These are phyloP conservation scores for Nephrocerus scutellatus DNA, from an alignment of 2,888 invertebrate species.

Conservation along the genomic window DNA sequence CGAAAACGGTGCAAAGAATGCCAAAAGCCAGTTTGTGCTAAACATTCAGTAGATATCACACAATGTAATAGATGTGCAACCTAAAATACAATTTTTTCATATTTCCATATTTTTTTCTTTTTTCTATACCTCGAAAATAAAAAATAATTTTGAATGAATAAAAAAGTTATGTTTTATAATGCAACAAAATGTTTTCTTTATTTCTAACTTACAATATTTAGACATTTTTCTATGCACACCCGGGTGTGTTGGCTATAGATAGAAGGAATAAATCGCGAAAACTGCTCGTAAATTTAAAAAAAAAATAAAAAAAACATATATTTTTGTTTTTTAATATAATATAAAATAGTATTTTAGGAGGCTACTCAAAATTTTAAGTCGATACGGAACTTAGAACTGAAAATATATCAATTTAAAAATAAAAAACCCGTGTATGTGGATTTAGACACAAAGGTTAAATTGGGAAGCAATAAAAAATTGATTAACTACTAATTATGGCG, in stretches of 20 bases:
- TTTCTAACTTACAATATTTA: not conserved
- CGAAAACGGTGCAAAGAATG: conserved; percentile 4
- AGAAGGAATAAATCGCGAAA: not conserved
- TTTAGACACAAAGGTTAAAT: too few species aligned
- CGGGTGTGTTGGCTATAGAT: conserved; percentile 4
- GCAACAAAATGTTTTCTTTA: conserved; percentile 4
- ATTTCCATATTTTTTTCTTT: not conserved
- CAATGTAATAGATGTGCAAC: conserved; percentile 9
- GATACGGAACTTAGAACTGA: conserved; percentile 7
- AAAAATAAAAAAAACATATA: too few species aligned
- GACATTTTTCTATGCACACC: not conserved
- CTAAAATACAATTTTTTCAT: conserved; percentile 7
- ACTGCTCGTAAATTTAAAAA: too few species aligned
- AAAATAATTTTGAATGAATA: not conserved
- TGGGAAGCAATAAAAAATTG: too few species aligned
- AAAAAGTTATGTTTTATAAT: not conserved
- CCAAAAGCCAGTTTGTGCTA: conserved; percentile 9
- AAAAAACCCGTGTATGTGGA: conserved; percentile 10
- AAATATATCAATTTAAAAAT: conserved; percentile 12
- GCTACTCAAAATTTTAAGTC: conserved; percentile 3
- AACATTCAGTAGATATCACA: conserved; percentile 12
- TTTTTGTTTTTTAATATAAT: conserved; percentile 2
- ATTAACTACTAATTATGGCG: too few species aligned
- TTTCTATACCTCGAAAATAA: not conserved
- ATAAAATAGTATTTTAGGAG: conserved; percentile 10